Evolutionary conservation across 2,888 invertebrate genomes (phyloP), one percentile per base, ranked within the genome.

Genomic region (Torymus tubicola): DNA sequence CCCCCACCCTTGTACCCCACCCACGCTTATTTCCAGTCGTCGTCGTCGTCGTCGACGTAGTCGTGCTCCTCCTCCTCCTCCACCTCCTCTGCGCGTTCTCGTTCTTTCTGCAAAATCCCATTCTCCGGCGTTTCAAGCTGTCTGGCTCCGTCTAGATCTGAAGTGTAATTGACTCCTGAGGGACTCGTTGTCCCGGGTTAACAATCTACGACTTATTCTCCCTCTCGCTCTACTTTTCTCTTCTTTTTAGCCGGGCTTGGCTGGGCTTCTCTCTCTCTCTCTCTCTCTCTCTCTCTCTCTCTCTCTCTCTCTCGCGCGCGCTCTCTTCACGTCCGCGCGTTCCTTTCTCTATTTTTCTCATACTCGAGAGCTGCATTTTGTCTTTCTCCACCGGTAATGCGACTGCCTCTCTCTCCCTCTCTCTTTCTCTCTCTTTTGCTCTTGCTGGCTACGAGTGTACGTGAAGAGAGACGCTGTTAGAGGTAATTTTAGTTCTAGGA

Each of bases 141-240:
- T 81, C 81, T 80, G 77, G 69, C 76, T 68, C 21, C 75, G 78
- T 80, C 81, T 72, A 82, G 83, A 82, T 80, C 82, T 73, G 75
- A 82, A 82, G 82, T 81, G 83, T 81, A 81, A 82, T 83, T 80
- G 83, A 83, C 82, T 82, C 81, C 83, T 79, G 78, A 79, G 83
- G 82, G 82, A 84, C 84, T 78, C 84, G 81, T 83, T 82, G 80
- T 81, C 82, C 78, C 75, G 68, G 70, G 78, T 78, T 82, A 82
- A 84, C 83, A 82, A 81, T 83, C 82, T 82, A 80, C 83, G 82
- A 79, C 78, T 82, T 82, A 70, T 78, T 78, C 78, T 75, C 57
- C 69, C 69, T 57, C 67, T 64, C 50, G 65, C 71, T 76, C 79
- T 65, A 67, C 69, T 80, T 76, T 76, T 76, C 76, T 70, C 72